phyloP scores from a whole-genome alignment of 2,888 invertebrate species.

The Caenorhabditis sp. region DNA sequence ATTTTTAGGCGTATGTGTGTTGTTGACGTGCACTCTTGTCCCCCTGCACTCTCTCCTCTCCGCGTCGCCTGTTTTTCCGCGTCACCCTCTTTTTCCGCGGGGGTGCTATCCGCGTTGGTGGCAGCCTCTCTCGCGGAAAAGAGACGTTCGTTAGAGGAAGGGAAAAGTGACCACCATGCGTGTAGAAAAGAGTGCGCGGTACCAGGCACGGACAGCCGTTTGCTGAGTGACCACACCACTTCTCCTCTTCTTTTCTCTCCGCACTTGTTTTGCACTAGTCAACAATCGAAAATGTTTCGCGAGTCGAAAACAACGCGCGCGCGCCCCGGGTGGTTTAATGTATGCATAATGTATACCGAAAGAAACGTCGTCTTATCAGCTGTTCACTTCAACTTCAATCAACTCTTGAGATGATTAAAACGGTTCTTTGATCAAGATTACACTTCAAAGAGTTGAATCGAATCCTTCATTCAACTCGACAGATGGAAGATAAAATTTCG shows the following conservation, averaged over 20 bases:
- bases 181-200: constrained; percentile 54
- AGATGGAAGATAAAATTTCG: background rate
- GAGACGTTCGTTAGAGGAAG: constrained; percentile 45
- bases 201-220: constrained; percentile 65
- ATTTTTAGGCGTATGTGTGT: constrained; percentile 62
- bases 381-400: constrained; percentile 44
- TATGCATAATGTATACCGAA: constrained; percentile 58
- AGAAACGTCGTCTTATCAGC: constrained; percentile 60
- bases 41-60: constrained; percentile 38
- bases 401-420: constrained; percentile 25
- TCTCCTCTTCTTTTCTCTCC: constrained; percentile 45
- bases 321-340: constrained; percentile 47
- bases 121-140: constrained; percentile 11
- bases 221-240: constrained; percentile 66
- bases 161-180: constrained; percentile 58
- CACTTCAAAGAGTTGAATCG: constrained; percentile 1
- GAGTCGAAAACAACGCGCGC: constrained; percentile 60
- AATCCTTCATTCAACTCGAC: background rate
- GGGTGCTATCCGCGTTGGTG: constrained; percentile 54
- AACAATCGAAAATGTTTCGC: constrained; percentile 63
- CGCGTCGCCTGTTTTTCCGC: constrained; percentile 35
- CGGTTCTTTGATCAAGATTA: constrained; percentile 45
- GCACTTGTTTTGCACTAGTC: constrained; percentile 71
- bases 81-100: constrained; percentile 58
- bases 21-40: constrained; percentile 49